phyloP scores from a whole-genome alignment of 2,888 invertebrate species.

The Apomyelois bistriatella region DNA sequence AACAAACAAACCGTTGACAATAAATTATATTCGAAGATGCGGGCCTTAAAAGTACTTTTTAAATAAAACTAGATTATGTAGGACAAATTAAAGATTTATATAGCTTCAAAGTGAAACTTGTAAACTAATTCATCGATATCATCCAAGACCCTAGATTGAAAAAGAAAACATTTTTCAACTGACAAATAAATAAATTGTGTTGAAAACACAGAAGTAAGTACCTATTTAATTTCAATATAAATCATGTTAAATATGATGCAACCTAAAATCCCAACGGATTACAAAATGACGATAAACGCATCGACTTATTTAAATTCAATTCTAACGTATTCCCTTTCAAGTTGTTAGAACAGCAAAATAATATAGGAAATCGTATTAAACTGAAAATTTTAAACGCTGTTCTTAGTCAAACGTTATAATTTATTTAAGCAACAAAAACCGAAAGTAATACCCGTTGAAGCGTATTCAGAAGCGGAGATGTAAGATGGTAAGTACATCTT shows the following conservation, averaged over 20 bases:
- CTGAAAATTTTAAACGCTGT: constrained; percentile 73
- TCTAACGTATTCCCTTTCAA: constrained; percentile 59
- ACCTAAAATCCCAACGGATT: not conserved
- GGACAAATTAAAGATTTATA: no score
- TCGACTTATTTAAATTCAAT: constrained; percentile 32
- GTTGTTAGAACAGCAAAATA: constrained; percentile 40
- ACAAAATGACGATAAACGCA: not conserved
- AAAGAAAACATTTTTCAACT: no score
- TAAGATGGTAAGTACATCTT: constrained; percentile 28
- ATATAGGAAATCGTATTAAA: constrained; percentile 56
- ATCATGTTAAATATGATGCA: not conserved
- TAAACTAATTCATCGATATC: no score
- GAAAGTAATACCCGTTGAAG: constrained; percentile 75
- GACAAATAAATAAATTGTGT: no score
- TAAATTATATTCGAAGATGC: no score
- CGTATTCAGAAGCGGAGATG: constrained; percentile 58
- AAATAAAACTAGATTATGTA: no score
- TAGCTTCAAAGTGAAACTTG: no score
- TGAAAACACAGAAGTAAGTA: no score
- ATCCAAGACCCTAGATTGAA: no score
- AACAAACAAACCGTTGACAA: no score
- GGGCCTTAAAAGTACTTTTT: no score
- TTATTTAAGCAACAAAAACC: constrained; percentile 75
- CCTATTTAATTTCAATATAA: no score
- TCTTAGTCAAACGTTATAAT: constrained; percentile 74